Percentiles rank a stretch among this genome's conserved stretches.
Conservation (phyloP, 1,140 invertebrate species). For the Drosophila kanapiae region DNA sequence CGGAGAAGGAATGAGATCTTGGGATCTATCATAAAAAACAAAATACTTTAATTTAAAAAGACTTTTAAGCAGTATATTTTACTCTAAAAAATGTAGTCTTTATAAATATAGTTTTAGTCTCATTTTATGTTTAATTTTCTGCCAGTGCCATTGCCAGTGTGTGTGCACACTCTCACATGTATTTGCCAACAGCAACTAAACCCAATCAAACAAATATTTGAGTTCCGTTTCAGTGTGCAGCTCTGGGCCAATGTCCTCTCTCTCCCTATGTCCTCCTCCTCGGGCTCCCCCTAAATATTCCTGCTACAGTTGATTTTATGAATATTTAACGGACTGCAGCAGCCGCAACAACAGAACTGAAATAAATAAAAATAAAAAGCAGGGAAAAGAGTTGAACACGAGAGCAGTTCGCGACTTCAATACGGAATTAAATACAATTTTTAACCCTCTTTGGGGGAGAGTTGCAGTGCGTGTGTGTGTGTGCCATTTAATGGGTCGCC, state of each 20-base stretch:
- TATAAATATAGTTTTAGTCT: too few relatives aligned
- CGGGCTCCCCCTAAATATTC: conserved; percentile 6
- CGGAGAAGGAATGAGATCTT: neutral
- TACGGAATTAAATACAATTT: conserved; percentile 65
- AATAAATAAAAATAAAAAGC: conserved; percentile 17
- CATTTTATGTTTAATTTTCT: neutral
- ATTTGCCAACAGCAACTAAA: conserved; percentile 65
- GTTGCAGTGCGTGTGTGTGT: neutral
- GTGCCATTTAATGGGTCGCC: conserved; percentile 67
- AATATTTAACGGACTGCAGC: conserved; percentile 53
- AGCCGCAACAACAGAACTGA: conserved; percentile 39
- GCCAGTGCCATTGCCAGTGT: conserved; percentile 4
- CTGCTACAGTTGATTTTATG: conserved; percentile 53
- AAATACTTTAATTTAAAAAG: too few relatives aligned
- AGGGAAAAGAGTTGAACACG: conserved; percentile 1
- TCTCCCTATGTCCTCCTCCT: neutral
- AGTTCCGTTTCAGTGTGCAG: conserved; percentile 62
- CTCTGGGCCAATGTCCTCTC: conserved; percentile 51
- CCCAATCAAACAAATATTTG: conserved; percentile 75
- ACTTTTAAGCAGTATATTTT: too few relatives aligned
- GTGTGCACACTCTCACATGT: conserved; percentile 18
- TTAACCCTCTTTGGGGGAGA: conserved; percentile 24
- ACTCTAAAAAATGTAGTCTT: neutral
- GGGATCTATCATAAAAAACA: neutral
- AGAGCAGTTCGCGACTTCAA: conserved; percentile 35